Evolutionary conservation across 2,113 vertebrate species (phyloP), one percentile per base, ranked within the genome.

Genomic region (Pycnonotus jocosus): DNA sequence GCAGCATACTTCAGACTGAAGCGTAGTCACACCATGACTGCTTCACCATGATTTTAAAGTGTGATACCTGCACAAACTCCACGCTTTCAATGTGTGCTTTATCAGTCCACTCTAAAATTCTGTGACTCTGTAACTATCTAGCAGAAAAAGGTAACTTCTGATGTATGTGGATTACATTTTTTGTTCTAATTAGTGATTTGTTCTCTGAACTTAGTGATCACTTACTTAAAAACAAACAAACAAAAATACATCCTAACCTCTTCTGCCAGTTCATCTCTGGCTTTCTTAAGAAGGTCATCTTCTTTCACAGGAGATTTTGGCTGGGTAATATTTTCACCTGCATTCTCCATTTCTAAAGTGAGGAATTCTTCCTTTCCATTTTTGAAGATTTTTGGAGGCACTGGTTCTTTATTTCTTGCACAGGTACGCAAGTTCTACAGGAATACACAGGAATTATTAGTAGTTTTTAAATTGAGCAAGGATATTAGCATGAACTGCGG

Each of bases 231-330:
- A 42, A 22, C 3, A 45, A 42, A 33, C 12, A 51, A 33, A 71
- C n/a, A 61, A 79, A 57, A 56, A 5, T 33, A 57, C 11, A 83
- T 92, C 57, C 93, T 95, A 86, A 98, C 98, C 97, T 97, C 82
- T 93, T 98, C 98, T 77, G 95, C 97, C 62, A 98, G 71, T 24
- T 95, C 81, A 42, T 98, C 97, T 91, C 65, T 90, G 69, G 92
- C 88, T 89, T 94, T 96, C 57, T 95, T 56, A 57, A 97, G 85
- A 28, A 17, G 15, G 33, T 96, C 50, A 6, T 86, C 76, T 22
- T 64, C 73, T 72, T 61, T 47, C 27, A 74, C 30, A 47, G 48
- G 20, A 33, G 35, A 65, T 15, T 44, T 14, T 31, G 15, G 18
- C 53, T 44, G 66, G 24, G 6, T 40, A 33, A 23, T 8, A 89